Conservation (phyloP, 2,797 vertebrate species). For the Pangasius djambal region DNA sequence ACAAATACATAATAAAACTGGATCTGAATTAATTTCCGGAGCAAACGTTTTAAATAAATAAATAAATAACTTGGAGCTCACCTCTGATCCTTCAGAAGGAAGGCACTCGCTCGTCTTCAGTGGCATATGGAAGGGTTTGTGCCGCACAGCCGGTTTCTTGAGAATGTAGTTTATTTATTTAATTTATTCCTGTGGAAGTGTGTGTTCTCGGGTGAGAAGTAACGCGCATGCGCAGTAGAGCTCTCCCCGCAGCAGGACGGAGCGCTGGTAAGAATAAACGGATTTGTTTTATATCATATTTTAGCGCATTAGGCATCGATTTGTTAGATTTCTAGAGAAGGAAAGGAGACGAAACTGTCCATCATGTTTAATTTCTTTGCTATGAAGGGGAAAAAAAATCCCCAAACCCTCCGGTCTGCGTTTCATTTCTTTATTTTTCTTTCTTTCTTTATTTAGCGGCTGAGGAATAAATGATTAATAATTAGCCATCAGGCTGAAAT, state of each 20-base stretch:
- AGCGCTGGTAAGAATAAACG: constrained; percentile 80
- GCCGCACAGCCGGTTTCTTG: neutral
- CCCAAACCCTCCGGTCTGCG: neutral
- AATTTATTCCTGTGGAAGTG: neutral
- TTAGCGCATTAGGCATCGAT: neutral
- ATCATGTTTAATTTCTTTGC: neutral
- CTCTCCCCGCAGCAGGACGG: constrained; percentile 77
- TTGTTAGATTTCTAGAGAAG: neutral
- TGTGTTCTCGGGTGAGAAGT: neutral
- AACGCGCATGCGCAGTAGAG: constrained; percentile 75
- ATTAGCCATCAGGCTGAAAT: constrained; percentile 13
- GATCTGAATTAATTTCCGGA: neutral
- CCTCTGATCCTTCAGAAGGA: fast-evolving
- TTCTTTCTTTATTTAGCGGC: neutral
- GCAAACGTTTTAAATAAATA: neutral
- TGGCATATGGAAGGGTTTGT: neutral
- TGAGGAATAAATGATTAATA: constrained; percentile 6
- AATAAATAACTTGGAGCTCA: neutral
- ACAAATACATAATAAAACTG: neutral
- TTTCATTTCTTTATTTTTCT: neutral
- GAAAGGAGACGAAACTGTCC: neutral
- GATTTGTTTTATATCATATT: constrained; percentile 31
- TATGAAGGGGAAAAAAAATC: neutral
- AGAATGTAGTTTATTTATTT: neutral
- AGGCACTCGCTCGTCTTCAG: neutral